Base-by-base conservation (phyloP, 2,888 invertebrate species). In the Drosophila meridiana region DNA sequence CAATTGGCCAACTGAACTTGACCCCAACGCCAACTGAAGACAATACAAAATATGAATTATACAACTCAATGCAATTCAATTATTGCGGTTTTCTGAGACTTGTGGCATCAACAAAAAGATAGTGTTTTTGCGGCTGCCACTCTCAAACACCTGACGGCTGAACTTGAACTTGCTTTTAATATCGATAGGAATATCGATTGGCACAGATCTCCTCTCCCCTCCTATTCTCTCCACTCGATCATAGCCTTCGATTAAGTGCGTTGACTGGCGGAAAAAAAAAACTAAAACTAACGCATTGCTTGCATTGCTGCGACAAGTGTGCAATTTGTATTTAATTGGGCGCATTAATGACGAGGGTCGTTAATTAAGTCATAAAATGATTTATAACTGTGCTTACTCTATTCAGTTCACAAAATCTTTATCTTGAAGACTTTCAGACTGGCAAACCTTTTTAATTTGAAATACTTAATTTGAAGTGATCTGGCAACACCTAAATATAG, bases 111-210 rank as follows among this genome's bases (percentile, higher is more conserved):
- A 62, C 71, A 40, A 59, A 71, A 53, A 75, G 81, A 86, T 80
- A 80, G 78, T 69, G 66, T 59, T 66, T 71, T 73, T 88, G 87
- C 56, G 83, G 83, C 83, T 30, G 55, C 36, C 28, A 11, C 32
- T 66, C 52, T 55, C 69, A 69, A 47, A 52, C 87, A 83, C 79
- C 81, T 84, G 89, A 68, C 58, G 38, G 57, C 57, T 86, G 89
- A 87, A 84, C 89, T 87, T 86, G 89, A 87, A 86, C 89, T 89
- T 89, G 89, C 71, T 78, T 77, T 77, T 78, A 80, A 58, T 56
- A 65, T 68, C 50, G 50, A 50, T 50, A 32, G 5, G 64, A 67
- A 28, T 61, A 42, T 57, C 57, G 56, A 38, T 52, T 40, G 7
- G 20, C 52, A 47, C 7, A 9, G 26, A 58, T 20, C 58, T 43